Percentiles rank a stretch among this genome's conserved stretches.
Evolutionary conservation across 2,888 invertebrate species (phyloP).

Genomic region (Urechis unicinctus): DNA sequence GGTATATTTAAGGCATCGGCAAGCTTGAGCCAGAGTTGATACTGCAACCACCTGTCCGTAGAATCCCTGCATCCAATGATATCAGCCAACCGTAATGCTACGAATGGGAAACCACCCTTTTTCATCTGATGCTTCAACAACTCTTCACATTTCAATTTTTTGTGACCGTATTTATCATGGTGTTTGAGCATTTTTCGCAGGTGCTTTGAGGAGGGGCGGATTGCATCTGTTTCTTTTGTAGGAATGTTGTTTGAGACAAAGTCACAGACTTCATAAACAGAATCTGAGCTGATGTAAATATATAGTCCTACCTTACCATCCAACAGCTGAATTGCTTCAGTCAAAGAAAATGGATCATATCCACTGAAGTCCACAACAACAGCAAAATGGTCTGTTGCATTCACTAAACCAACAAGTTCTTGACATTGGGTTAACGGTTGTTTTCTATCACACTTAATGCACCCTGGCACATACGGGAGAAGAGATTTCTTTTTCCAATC

Average conservation of each 20-base stretch:
- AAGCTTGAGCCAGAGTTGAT: neutral
- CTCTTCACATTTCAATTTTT: neutral
- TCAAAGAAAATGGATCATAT: neutral
- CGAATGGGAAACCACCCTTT: neutral
- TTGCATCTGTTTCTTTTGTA: neutral
- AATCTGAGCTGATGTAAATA: neutral
- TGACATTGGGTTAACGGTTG: neutral
- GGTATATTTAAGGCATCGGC: neutral
- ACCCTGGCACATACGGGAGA: neutral
- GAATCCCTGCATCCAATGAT: neutral
- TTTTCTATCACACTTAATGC: neutral
- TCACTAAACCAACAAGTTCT: neutral
- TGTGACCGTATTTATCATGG: neutral
- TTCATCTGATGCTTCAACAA: neutral
- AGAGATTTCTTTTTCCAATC: neutral
- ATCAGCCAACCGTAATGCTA: neutral
- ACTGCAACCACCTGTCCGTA: neutral
- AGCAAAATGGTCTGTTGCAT: neutral
- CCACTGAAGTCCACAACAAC: neutral
- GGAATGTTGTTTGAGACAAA: neutral
- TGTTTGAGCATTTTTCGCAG: neutral
- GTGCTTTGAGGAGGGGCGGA: neutral
- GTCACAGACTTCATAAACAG: neutral
- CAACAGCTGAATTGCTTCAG: neutral
- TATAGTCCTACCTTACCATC: neutral